Base-by-base conservation (phyloP, 2,797 vertebrate species). In the Molossus molossus region DNA sequence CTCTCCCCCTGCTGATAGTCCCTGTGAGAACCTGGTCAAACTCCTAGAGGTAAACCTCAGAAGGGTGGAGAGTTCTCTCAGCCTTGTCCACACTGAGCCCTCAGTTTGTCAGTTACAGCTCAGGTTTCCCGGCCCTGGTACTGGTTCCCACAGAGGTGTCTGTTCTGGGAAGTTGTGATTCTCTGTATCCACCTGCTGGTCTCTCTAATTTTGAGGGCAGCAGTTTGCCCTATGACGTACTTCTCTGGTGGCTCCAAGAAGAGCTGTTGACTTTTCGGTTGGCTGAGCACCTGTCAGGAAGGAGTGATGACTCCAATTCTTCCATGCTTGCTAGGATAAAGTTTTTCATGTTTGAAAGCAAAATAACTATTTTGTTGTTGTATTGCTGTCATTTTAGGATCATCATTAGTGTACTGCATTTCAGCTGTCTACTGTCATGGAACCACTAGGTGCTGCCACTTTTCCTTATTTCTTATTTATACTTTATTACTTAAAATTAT, bases 351-450 rank as follows among this genome's bases (percentile, higher is more conserved):
- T 45, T 27, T 84, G 72, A 85, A 64, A 89, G 33, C 25, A 81
- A 88, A 93, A 45, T 48, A 67, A 40, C 33, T 73, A 64, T 79
- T 90, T 87, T 48, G 72, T 70, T 90, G 70, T 70, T 90, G 6
- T 73, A 29, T 21, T 60, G 5, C 25, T 73, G 11, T 55, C 25
- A 23, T 45, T 87, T 84, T 88, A 57, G 21, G 23, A 37, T 69
- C 27, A 45, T 77, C 50, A 70, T 82, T 40, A 60, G 23, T 65
- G 37, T 20, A 11, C 33, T 18, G 23, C 29, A 65, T 76, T 50
- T 75, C 27, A 80, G 33, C 20, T 15, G 13, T 5, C 27, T 85
- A 27, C 20, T 84, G 5, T 67, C 40, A n/a, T 23, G 70, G 23
- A 27, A 75, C 37, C 81, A 29, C 40, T 48, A 86, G 18, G 27